Base-by-base conservation (phyloP, 2,888 invertebrate genomes). In the Archaeoteleia sp. region DNA sequence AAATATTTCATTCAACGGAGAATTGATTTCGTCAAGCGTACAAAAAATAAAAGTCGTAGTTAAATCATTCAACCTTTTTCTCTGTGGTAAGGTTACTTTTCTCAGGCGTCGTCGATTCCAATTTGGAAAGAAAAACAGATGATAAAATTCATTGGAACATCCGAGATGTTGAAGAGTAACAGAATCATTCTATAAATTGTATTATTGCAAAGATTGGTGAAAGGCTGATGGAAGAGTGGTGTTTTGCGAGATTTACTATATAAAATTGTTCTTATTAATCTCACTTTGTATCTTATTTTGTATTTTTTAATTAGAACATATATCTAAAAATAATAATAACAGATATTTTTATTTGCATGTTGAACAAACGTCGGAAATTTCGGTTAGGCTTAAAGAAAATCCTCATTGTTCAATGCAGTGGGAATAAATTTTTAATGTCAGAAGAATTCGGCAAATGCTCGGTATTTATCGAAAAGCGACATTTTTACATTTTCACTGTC, bases 381-480 rank as follows among this genome's bases (percentile, higher is more conserved):
- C n/a, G n/a, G n/a, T n/a, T n/a, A n/a, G n/a, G n/a, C n/a, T n/a
- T n/a, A n/a, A n/a, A n/a, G n/a, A n/a, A n/a, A n/a, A n/a, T n/a
- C n/a, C n/a, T n/a, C n/a, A n/a, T n/a, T n/a, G n/a, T n/a, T n/a
- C n/a, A 37, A 2, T 37, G n/a, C 9, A 8, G 17, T 2, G 1
- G 1, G 1, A 37, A 17, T n/a, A 17, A 37, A 8, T 17, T 15
- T 37, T 3, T 15, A 15, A 17, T 9, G 37, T 8, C 9, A 40
- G 2, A 17, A 10, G 8, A 35, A 29, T 12, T 12, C 39, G 27
- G 39, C 55, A 55, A 23, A 43, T 37, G 29, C 51, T 42, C 17
- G 20, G 27, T 46, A 39, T 65, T 57, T 51, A 45, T 51, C 45
- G 51, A 45, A 35, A 57, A 53, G 42, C 45, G 51, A 45, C 23